These are phyloP conservation scores for Lysiphlebus fabarum DNA, from an alignment of 1,140 invertebrate genomes.

Conservation along the genomic window DNA sequence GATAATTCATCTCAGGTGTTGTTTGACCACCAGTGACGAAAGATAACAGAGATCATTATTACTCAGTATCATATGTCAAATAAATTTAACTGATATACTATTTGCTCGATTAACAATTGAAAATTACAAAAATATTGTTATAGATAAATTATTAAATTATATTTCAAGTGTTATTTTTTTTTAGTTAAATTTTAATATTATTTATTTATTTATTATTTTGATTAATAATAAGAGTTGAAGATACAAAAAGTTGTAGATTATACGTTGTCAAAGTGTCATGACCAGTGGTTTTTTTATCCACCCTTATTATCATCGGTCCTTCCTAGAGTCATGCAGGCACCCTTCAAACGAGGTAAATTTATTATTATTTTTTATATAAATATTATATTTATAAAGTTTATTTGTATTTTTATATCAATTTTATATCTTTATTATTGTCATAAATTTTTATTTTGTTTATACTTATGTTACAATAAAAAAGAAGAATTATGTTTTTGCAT, in stretches of 20 bases:
- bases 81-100: no score
- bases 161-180: no score
- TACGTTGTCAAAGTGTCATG: conserved; percentile 55
- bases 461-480: no score
- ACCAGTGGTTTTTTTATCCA: conserved; percentile 55
- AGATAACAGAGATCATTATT: background rate
- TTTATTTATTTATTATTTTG: background rate
- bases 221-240: conserved; percentile 5
- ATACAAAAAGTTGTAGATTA: conserved; percentile 38
- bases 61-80: no score
- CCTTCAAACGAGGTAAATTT: conserved; percentile 53
- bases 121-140: no score
- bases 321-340: conserved; percentile 55
- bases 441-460: no score
- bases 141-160: no score
- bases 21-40: no score
- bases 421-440: background rate
- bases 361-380: background rate
- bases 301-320: conserved; percentile 53
- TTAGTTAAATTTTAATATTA: background rate
- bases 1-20: no score
- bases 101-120: no score
- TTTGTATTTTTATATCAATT: background rate
- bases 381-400: background rate
- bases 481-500: no score